Conservation (phyloP, 2,888 invertebrate species). For the Kuschelorhynchus macadamiae region DNA sequence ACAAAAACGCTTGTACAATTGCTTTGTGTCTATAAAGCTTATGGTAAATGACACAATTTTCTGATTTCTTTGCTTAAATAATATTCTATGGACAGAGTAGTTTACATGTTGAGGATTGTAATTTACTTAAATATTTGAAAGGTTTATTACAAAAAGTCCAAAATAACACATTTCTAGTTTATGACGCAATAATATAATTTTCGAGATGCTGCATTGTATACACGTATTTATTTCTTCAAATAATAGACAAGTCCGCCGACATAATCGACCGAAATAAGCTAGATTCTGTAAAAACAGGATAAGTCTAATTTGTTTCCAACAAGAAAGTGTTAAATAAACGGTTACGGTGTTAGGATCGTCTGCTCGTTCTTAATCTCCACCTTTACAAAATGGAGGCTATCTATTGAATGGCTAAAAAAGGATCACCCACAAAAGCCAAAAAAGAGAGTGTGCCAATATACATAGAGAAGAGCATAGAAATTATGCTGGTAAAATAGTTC, state of each 20-base stretch:
- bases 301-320: conserved; percentile 1
- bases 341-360: not conserved
- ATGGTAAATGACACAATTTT: no score
- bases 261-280: conserved; percentile 3
- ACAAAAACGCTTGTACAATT: no score
- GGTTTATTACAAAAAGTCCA: conserved; percentile 11
- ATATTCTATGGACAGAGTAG: no score
- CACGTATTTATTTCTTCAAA: not conserved
- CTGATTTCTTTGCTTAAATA: no score
- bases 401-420: conserved; percentile 3
- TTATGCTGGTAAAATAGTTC: no score
- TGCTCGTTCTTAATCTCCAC: conserved; percentile 7
- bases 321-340: conserved; percentile 12
- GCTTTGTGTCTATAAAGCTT: no score
- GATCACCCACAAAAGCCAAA: no score
- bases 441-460: not conserved
- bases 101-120: no score
- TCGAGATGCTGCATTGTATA: conserved; percentile 4
- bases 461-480: not conserved
- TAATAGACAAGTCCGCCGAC: conserved; percentile 7
- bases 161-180: conserved; percentile 14
- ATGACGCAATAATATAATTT: conserved; percentile 7
- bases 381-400: not conserved
- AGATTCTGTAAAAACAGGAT: conserved; percentile 8
- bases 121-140: no score